Conservation (phyloP, 2,797 vertebrate species). For the Eupleurogrammus muticus region DNA sequence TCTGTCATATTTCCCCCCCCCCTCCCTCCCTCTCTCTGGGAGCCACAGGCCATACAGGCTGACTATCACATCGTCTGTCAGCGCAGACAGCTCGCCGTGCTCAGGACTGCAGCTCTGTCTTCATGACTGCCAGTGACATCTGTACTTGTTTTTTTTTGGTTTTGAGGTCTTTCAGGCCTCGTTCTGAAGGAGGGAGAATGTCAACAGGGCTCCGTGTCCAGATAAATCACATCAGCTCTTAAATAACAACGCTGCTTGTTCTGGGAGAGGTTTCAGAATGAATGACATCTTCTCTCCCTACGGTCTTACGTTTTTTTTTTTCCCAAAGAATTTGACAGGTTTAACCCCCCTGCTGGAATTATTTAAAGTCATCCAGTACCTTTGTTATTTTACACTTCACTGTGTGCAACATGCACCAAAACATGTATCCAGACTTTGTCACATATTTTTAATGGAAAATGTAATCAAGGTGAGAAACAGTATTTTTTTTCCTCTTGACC, state of each 20-base stretch:
- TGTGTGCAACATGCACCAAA: neutral
- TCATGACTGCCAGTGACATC: constrained; percentile 64
- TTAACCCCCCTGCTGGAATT: constrained; percentile 25
- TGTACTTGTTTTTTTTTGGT: constrained; percentile 46
- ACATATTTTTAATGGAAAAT: constrained; percentile 8
- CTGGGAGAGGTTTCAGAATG: constrained; percentile 27
- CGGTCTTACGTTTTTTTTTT: constrained; percentile 38
- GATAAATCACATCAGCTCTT: constrained; percentile 56
- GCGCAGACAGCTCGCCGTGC: constrained; percentile 34
- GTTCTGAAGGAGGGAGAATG: constrained; percentile 31
- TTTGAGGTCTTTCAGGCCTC: constrained; percentile 43
- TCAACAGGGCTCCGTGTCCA: constrained; percentile 56
- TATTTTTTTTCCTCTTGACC: neutral
- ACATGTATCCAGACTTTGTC: neutral
- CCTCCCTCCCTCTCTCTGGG: constrained; percentile 25
- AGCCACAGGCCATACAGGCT: constrained; percentile 51
- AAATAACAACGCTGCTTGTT: constrained; percentile 30
- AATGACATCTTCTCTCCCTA: constrained; percentile 27
- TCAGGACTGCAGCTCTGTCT: constrained; percentile 32
- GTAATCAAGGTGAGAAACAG: neutral
- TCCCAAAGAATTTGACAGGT: constrained; percentile 32
- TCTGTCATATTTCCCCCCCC: constrained; percentile 12
- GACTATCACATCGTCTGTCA: constrained; percentile 65
- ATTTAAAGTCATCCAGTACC: constrained; percentile 13
- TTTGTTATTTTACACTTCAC: constrained; percentile 5